A percentile compares a stretch with the other conserved stretches of the same genome.
Evolutionary conservation across 2,888 invertebrate species (phyloP).

Genomic region (Drosophila neoperkinsi): DNA sequence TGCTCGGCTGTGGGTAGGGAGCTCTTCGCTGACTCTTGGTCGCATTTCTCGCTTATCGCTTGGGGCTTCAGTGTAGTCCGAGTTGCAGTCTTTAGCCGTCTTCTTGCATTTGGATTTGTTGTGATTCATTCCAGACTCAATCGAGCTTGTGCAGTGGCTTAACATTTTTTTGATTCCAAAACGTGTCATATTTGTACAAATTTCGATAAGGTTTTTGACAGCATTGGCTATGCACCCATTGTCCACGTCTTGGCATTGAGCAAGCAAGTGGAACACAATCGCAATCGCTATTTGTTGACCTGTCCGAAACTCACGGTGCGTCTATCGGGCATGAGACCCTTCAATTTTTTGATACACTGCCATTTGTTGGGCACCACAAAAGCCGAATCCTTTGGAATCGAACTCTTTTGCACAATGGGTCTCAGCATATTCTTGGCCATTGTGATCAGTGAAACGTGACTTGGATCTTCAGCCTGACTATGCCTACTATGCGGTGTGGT

Average conservation of each 20-base stretch:
- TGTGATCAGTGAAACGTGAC: not conserved
- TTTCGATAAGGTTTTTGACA: constrained; percentile 13
- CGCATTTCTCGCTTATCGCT: not conserved
- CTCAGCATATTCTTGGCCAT: not conserved
- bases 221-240: constrained; percentile 15
- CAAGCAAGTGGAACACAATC: not conserved
- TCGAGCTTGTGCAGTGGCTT: constrained; percentile 48
- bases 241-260: not conserved
- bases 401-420: rapidly evolving
- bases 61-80: not conserved
- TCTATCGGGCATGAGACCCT: not conserved
- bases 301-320: not conserved
- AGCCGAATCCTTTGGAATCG: not conserved
- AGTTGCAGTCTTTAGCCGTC: not conserved
- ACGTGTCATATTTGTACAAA: constrained; percentile 40
- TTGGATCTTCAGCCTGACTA: rapidly evolving
- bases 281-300: not conserved
- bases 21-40: not conserved
- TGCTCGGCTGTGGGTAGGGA: rapidly evolving
- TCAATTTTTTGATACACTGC: not conserved
- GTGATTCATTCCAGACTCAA: constrained; percentile 3
- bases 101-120: not conserved
- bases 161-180: constrained; percentile 52
- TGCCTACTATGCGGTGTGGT: too few species aligned
- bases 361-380: constrained; percentile 37